Evolutionary conservation across 2,888 invertebrate genomes (phyloP).

Genomic region (Eupithecia exiguata): DNA sequence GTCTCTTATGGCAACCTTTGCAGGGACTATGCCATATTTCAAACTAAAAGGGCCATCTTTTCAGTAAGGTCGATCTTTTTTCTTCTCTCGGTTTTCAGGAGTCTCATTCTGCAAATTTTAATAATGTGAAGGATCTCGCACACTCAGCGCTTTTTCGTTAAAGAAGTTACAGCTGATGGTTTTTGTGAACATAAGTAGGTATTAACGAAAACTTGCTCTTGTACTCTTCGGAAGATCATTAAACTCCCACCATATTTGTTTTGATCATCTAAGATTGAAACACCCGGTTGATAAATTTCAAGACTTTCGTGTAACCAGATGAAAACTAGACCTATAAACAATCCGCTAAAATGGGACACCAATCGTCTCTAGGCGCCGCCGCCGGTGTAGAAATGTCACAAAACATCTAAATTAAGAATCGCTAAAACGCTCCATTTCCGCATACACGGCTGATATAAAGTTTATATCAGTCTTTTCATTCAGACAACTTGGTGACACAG

Average conservation of each 20-base stretch:
- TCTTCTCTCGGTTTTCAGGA: too few relatives aligned
- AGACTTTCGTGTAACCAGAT: not conserved
- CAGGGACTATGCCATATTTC: too few relatives aligned
- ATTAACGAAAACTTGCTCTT: not conserved
- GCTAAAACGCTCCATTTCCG: slow-evolving; percentile 35
- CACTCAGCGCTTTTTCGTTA: too few relatives aligned
- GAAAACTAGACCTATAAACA: slow-evolving; percentile 4
- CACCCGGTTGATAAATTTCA: not conserved
- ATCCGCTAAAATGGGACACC: slow-evolving; percentile 21
- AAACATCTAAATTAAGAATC: slow-evolving; percentile 42
- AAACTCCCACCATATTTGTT: not conserved
- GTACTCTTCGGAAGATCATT: not conserved
- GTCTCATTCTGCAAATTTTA: too few relatives aligned
- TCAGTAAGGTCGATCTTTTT: too few relatives aligned
- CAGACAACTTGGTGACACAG: not conserved
- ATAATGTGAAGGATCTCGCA: too few relatives aligned
- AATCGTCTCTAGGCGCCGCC: slow-evolving; percentile 16
- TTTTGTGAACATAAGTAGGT: too few relatives aligned
- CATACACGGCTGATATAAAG: slow-evolving; percentile 19
- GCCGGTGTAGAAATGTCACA: slow-evolving; percentile 34
- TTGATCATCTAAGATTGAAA: not conserved
- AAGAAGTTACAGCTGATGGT: too few relatives aligned
- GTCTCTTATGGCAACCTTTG: too few relatives aligned
- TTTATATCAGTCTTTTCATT: not conserved
- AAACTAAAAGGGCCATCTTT: too few relatives aligned